Base-by-base conservation (phyloP, 2,797 vertebrate genomes). In the Oreochromis mossambicus region DNA sequence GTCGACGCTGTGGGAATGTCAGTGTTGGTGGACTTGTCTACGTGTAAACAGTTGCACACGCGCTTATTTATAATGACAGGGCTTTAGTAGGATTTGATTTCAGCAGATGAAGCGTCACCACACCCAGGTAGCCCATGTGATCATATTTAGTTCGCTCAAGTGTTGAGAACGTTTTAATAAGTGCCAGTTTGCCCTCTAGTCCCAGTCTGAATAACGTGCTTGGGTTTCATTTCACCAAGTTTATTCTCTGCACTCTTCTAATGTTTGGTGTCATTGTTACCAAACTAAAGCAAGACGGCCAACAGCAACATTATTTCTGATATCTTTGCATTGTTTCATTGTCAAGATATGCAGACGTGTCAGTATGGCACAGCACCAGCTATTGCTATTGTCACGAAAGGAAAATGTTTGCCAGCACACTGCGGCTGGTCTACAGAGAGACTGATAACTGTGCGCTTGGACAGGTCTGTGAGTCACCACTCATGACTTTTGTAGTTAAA, bases 141-240 rank as follows among this genome's bases (percentile, higher is more conserved):
- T 95, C 89, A 87, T 75, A 88, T 95, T 93, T 77, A 88, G 84
- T 85, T 89, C 41, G 77, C 36, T 84, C 29, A 9, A 87, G 77
- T 79, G 43, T 80, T 80, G 34, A 73, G 38, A 85, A 38, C 78
- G 32, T 76, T 88, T 52, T 48, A 36, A 76, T 77, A 78, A 80
- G 82, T 89, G 70, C 79, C 81, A 81, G 83, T 87, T 87, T 91
- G 87, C 86, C 92, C 87, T 87, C 86, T 81, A 77, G 91, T 89
- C 78, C 82, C 77, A 66, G 14, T 84, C 55, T 83, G 79, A 87
- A 91, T 81, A 43, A 88, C 24, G 17, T 21, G 17, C 84, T 87
- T 24, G 9, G 51, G 77, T 91, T 89, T 88, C 84, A 87, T 92
- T 88, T 87, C 68, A 92, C 91, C 56, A 80, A 66, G 78, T 85